Percentiles rank a stretch among this genome's conserved stretches.
phyloP scores from a whole-genome alignment of 2,113 vertebrate genomes.

The Anolis carolinensis region DNA sequence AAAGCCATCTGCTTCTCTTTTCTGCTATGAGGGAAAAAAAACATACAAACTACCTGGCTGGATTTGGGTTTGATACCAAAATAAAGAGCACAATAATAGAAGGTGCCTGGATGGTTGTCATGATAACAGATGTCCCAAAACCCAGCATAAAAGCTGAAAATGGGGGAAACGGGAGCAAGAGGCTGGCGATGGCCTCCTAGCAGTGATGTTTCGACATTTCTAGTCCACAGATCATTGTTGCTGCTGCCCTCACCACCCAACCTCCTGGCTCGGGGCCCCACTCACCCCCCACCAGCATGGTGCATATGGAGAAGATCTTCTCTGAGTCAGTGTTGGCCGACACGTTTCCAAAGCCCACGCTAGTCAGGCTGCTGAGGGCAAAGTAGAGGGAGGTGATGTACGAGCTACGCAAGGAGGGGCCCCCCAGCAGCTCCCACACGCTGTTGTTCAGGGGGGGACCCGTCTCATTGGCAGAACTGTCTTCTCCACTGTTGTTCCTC shows the following conservation, averaged over 20 bases:
- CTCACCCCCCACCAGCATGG: constrained; percentile 77
- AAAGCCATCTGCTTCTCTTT: constrained; percentile 9
- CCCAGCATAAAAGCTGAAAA: not conserved
- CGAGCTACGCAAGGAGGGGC: constrained; percentile 70
- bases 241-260: too few species aligned
- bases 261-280: not conserved
- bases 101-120: constrained; percentile 16
- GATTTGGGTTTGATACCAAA: not conserved
- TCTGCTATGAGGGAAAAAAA: not conserved
- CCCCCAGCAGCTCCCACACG: constrained; percentile 64
- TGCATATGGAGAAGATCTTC: constrained; percentile 78
- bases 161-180: not conserved
- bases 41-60: not conserved
- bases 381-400: constrained; percentile 78
- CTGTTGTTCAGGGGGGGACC: constrained; percentile 60
- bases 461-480: constrained; percentile 49
- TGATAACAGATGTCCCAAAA: not conserved
- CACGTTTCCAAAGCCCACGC: constrained; percentile 76
- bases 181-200: not conserved
- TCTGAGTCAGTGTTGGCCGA: constrained; percentile 75
- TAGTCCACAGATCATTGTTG: not conserved
- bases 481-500: constrained; percentile 41
- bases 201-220: not conserved
- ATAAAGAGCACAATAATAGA: constrained; percentile 15
- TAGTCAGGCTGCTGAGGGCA: constrained; percentile 76